phyloP scores from a whole-genome alignment of 2,797 vertebrate genomes.

The Taeniopygia guttata region DNA sequence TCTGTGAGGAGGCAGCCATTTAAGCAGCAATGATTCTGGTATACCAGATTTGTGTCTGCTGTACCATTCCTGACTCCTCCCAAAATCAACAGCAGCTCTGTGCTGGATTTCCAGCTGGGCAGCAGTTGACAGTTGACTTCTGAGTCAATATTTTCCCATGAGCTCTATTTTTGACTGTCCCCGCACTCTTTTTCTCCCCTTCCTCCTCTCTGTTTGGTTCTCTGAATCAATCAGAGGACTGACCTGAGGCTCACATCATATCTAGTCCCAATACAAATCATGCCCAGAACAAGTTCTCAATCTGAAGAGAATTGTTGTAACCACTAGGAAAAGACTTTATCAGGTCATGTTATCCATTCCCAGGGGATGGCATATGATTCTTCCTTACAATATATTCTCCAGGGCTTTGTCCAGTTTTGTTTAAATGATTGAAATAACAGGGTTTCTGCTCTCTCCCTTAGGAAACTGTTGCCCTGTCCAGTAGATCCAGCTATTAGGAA shows the following conservation, averaged over 20 bases:
- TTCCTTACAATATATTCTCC: slow-evolving; percentile 16
- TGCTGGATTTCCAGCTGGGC: background rate
- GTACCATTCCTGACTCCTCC: background rate
- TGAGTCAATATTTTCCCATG: background rate
- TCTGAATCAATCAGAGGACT: background rate
- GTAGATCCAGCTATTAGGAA: background rate
- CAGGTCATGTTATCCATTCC: slow-evolving; percentile 19
- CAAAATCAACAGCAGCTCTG: background rate
- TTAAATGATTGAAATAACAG: slow-evolving; percentile 56
- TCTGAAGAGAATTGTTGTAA: background rate
- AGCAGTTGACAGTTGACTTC: background rate
- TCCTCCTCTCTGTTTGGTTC: background rate
- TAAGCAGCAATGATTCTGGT: background rate
- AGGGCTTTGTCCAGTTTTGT: slow-evolving; percentile 59
- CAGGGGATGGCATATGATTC: background rate
- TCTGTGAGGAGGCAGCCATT: background rate
- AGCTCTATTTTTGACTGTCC: background rate
- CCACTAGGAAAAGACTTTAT: slow-evolving; percentile 37
- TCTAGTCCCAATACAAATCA: slow-evolving; percentile 48
- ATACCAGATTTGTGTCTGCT: background rate
- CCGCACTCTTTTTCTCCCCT: background rate
- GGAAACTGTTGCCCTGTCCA: slow-evolving; percentile 26
- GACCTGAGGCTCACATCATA: slow-evolving; percentile 35
- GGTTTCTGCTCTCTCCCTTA: slow-evolving; percentile 2
- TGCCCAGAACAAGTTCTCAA: slow-evolving; percentile 32